phyloP scores from a whole-genome alignment of 2,888 invertebrate species.

The Sepiola atlantica region DNA sequence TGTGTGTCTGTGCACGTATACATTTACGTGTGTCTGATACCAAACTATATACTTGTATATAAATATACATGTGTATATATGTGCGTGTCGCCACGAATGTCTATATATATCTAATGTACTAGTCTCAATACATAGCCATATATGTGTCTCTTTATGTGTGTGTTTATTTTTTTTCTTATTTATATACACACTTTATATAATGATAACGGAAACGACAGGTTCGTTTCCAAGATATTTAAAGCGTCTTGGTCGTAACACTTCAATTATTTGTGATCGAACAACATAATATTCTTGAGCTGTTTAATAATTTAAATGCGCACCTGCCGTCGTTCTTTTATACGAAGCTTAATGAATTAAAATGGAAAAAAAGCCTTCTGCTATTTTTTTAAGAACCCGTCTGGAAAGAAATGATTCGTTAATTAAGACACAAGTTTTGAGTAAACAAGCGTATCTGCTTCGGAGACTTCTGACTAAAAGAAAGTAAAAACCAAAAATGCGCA shows the following conservation, averaged over 20 bases:
- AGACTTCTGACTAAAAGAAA: background rate
- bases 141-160: no score
- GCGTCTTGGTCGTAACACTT: background rate
- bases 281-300: background rate
- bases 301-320: background rate
- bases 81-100: no score
- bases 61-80: no score
- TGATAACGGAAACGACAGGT: background rate
- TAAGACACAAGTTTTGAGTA: background rate
- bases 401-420: background rate
- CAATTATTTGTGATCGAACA: background rate
- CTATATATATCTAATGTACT: no score
- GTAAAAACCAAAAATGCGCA: background rate
- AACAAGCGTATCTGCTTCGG: background rate
- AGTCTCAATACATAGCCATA: no score
- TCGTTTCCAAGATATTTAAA: background rate
- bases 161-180: no score
- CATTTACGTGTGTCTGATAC: no score
- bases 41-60: no score
- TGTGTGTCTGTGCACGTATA: no score
- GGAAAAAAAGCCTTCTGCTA: background rate
- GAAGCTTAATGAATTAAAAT: background rate
- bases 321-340: background rate
- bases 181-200: no score
- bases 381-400: background rate